phyloP scores from a whole-genome alignment of 2,888 invertebrate genomes.

The Caenorhabditis sp. region DNA sequence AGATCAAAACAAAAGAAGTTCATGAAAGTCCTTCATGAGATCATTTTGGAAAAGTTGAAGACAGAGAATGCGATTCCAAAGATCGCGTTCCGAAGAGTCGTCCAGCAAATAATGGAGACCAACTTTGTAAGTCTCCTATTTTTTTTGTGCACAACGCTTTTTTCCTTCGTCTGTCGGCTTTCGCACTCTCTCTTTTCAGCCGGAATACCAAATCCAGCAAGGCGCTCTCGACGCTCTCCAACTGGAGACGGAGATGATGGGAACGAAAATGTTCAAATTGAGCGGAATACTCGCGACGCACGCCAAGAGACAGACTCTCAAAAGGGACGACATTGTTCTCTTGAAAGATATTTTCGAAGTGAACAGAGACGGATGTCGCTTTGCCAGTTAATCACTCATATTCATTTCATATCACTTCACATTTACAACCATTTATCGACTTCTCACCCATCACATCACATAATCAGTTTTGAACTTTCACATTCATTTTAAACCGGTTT shows the following conservation, averaged over 20 bases:
- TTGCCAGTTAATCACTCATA: too few species aligned
- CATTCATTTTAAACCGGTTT: too few species aligned
- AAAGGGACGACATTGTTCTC: not conserved
- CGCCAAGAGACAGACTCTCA: slow-evolving; percentile 11
- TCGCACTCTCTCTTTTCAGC: slow-evolving; percentile 7
- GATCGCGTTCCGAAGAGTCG: slow-evolving; percentile 7
- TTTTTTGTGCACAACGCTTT: not conserved
- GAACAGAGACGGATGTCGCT: not conserved
- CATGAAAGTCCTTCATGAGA: not conserved
- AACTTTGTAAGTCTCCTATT: not conserved
- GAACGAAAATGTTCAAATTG: slow-evolving; percentile 23
- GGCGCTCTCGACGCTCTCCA: slow-evolving; percentile 28
- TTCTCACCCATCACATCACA: too few species aligned
- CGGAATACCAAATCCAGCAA: not conserved
- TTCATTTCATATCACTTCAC: too few species aligned
- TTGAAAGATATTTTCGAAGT: not conserved
- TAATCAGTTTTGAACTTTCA: too few species aligned
- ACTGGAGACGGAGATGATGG: slow-evolving; percentile 32
- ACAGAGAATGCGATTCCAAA: not conserved
- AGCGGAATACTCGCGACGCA: not conserved
- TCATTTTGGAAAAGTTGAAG: slow-evolving; percentile 3
- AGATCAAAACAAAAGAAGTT: not conserved
- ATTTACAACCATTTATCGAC: too few species aligned
- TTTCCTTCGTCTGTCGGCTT: too few species aligned
- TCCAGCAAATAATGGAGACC: slow-evolving; percentile 11